Evolutionary conservation across 2,797 vertebrate species (phyloP).

Genomic region (Triplophysa yarkandensis): DNA sequence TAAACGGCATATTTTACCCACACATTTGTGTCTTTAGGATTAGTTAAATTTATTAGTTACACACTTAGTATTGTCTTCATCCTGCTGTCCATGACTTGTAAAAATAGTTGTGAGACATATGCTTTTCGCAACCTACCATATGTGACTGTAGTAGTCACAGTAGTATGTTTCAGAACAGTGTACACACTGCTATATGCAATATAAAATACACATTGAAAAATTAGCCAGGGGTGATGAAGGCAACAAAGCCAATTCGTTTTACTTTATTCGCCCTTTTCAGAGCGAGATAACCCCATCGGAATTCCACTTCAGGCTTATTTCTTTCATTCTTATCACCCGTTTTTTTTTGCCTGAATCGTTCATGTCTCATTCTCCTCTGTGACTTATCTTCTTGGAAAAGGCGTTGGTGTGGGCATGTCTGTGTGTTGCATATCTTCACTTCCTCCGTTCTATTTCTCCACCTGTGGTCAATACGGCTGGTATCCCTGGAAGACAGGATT

Average conservation of each 20-base stretch:
- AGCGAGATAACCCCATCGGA: not conserved
- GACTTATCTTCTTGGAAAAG: conserved; percentile 34
- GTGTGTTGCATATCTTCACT: conserved; percentile 43
- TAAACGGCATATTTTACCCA: no score
- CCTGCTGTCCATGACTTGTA: not conserved
- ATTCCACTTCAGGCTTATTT: not conserved
- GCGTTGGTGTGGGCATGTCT: not conserved
- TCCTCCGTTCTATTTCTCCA: conserved; percentile 42
- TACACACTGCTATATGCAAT: not conserved
- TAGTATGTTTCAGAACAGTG: not conserved
- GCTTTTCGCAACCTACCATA: not conserved
- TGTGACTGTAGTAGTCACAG: not conserved
- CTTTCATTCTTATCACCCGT: not conserved
- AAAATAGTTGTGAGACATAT: not conserved
- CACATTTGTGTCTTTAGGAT: not conserved
- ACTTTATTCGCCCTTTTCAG: not conserved
- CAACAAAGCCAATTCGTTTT: not conserved
- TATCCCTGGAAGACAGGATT: conserved; percentile 48
- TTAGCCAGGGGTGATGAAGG: conserved; percentile 5
- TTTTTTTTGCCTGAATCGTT: not conserved
- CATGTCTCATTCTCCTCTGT: conserved; percentile 22
- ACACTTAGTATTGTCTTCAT: not conserved
- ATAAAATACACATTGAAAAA: conserved; percentile 4
- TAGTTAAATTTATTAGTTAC: not conserved
- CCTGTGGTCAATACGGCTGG: conserved; percentile 49